These are phyloP conservation scores for Apodemus sylvaticus DNA, from an alignment of 2,113 vertebrate species.

Conservation along the genomic window DNA sequence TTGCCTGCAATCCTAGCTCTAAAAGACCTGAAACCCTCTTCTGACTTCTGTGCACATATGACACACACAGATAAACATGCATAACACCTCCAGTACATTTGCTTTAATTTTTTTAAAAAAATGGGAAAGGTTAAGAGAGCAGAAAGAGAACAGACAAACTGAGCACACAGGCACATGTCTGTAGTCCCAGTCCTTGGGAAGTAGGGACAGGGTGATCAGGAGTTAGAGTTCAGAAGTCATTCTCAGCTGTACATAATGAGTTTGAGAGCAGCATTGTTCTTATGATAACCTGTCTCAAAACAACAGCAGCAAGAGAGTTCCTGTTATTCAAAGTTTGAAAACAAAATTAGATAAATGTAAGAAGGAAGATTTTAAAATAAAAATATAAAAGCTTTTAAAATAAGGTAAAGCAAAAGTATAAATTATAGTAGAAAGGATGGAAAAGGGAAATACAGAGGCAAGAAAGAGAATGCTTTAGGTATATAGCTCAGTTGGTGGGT, in stretches of 20 bases:
- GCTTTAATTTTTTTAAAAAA: background rate
- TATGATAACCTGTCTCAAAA: background rate
- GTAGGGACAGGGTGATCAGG: no score
- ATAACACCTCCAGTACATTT: background rate
- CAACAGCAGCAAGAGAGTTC: background rate
- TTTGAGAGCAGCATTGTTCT: background rate
- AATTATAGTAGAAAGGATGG: background rate
- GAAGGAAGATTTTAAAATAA: background rate
- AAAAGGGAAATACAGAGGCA: background rate
- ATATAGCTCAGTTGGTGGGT: background rate
- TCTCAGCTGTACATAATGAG: background rate
- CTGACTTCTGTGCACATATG: background rate
- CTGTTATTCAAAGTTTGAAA: background rate
- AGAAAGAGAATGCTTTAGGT: background rate
- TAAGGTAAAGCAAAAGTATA: background rate
- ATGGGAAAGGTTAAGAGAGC: background rate
- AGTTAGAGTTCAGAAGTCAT: background rate
- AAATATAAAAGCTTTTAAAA: background rate
- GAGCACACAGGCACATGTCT: no score
- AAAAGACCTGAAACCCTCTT: background rate
- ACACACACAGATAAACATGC: background rate
- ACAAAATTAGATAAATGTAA: background rate
- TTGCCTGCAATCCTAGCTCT: background rate
- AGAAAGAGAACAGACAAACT: background rate
- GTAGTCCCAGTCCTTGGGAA: background rate